Evolutionary conservation across 2,113 vertebrate genomes (phyloP), one percentile per base, ranked within the genome.

Genomic region (Origma solitaria): DNA sequence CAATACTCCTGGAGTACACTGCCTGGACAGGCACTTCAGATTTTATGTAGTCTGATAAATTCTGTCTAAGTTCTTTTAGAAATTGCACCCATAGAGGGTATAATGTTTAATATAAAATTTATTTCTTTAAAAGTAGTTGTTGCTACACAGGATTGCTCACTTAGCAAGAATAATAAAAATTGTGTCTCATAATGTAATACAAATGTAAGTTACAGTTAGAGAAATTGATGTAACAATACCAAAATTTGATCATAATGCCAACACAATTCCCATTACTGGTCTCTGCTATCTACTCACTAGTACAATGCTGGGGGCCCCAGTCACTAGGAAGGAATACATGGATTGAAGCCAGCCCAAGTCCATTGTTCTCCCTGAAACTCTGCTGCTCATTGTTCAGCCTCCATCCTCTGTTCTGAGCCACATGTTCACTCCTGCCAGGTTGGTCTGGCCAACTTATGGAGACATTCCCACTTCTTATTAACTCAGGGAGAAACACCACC

Each of bases 381-480:
- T 3, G 3, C 23, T 35, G 33, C 5, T 21, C 16, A 24, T 31
- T 73, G 6, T 73, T 80, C 42, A 73, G 8, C 21, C 30, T 62
- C 13, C 9, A 4, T 23, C 20, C 8, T 21, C 57, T 60, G 1
- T 30, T 72, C 37, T 21, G 47, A 80, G 33, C 33, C 35, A 45
- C 4, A 2, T 10, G 23, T 21, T 47, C 18, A 6, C 22, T 45
- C 7, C 15, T 18, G 56, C 19, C 2, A 1, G 20, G 7, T 10
- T 53, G 23, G 5, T n/a, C 37, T 57, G 75, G 4, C 11, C 38
- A 47, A 13, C 3, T 47, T 15, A 30, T 4, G 10, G 22, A 71
- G n/a, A 38, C 20, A 37, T 42, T 42, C 22, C 35, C 19, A 25
- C 25, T 62, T 75, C n/a, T 42, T 51, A 42, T 9, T 24, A 82